Percentiles rank a stretch among this genome's conserved stretches.
Evolutionary conservation across 2,888 invertebrate species (phyloP).

Genomic region (Ophion costatus): DNA sequence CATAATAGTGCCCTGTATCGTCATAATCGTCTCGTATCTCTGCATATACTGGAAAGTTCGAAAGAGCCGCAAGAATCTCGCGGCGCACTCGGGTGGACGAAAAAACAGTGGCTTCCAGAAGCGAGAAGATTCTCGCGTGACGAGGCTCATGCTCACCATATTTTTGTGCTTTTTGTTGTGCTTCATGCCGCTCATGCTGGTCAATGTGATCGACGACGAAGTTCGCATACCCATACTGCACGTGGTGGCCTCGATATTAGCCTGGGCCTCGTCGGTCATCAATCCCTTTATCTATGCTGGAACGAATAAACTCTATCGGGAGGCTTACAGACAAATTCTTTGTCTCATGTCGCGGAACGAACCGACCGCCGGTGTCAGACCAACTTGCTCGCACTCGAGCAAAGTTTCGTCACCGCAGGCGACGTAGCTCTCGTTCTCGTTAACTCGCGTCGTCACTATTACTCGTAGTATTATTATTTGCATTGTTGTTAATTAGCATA

Average conservation of each 20-base stretch:
- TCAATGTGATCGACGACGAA: constrained; percentile 93
- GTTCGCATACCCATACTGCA: constrained; percentile 90
- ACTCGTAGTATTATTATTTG: background rate
- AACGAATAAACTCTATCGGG: constrained; percentile 92
- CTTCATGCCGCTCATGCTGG: constrained; percentile 94
- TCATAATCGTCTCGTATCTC: constrained; percentile 93
- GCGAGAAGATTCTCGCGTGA: constrained; percentile 91
- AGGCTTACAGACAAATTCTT: constrained; percentile 81
- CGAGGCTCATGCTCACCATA: constrained; percentile 94
- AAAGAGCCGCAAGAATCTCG: constrained; percentile 89
- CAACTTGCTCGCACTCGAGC: constrained; percentile 79
- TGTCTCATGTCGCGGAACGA: constrained; percentile 74
- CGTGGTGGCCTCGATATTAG: constrained; percentile 92
- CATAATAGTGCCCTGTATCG: constrained; percentile 92
- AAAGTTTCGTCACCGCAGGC: constrained; percentile 78
- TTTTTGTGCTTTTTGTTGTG: constrained; percentile 94
- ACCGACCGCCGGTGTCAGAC: constrained; percentile 70
- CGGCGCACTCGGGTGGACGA: constrained; percentile 87
- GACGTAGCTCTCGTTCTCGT: constrained; percentile 66
- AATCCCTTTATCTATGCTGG: constrained; percentile 96
- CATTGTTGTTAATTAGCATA: background rate
- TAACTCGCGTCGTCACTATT: background rate
- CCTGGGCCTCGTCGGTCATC: constrained; percentile 95
- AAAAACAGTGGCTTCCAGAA: constrained; percentile 84
- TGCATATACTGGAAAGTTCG: constrained; percentile 93